Evolutionary conservation across 2,113 vertebrate genomes (phyloP).

Genomic region (Donacobius atricapilla): DNA sequence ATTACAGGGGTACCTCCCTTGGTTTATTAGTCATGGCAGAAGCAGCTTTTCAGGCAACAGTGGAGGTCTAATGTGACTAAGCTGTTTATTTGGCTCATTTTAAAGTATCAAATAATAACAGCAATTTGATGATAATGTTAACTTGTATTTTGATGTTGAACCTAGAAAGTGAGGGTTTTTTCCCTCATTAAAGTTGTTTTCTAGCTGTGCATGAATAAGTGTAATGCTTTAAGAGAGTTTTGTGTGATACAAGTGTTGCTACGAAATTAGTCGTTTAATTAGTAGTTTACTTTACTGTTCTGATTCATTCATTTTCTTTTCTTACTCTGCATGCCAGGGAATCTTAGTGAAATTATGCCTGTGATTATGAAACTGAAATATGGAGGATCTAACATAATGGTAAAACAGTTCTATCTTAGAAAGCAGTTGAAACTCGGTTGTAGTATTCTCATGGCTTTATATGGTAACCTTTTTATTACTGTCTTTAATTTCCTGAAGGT

Average conservation of each 20-base stretch:
- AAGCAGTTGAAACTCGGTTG: background rate
- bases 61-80: background rate
- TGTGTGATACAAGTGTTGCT: background rate
- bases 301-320: background rate
- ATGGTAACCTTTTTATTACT: background rate
- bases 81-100: background rate
- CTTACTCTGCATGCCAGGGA: background rate
- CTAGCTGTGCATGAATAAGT: background rate
- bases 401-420: background rate
- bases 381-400: background rate
- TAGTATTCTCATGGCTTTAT: background rate
- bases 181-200: background rate
- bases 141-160: background rate
- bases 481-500: background rate
- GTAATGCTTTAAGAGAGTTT: background rate
- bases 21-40: background rate
- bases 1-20: background rate
- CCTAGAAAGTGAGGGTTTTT: rapidly evolving
- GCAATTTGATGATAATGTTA: background rate
- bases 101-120: background rate
- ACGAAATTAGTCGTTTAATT: background rate
- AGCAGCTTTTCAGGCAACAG: background rate
- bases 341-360: background rate
- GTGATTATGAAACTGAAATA: background rate
- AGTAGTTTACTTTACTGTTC: background rate